A percentile compares a stretch with the other conserved stretches of the same genome.
Evolutionary conservation across 2,888 invertebrate species (phyloP).

Genomic region (Acleris literana): DNA sequence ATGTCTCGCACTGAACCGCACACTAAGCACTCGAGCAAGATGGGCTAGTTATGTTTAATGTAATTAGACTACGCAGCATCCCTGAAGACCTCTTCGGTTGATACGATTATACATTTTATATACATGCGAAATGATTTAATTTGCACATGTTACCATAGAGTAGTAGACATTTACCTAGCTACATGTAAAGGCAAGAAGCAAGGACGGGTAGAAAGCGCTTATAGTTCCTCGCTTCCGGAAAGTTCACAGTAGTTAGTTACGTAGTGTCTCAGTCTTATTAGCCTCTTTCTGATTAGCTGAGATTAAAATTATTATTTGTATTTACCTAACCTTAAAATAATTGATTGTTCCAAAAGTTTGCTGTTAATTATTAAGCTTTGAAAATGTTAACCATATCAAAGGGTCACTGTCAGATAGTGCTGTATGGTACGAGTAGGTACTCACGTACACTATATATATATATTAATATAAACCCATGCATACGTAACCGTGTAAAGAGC

Average conservation of each 20-base stretch:
- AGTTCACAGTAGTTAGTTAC: constrained; percentile 76
- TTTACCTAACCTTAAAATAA: constrained; percentile 31
- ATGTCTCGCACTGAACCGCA: not conserved
- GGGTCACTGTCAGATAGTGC: constrained; percentile 59
- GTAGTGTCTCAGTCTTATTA: constrained; percentile 81
- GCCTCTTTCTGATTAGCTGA: constrained; percentile 70
- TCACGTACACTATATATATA: constrained; percentile 43
- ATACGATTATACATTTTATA: constrained; percentile 13
- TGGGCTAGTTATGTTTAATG: not conserved
- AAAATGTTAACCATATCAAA: constrained; percentile 37
- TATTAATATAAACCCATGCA: constrained; percentile 45
- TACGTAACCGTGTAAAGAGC: constrained; percentile 55
- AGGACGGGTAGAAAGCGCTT: constrained; percentile 83
- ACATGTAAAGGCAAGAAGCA: constrained; percentile 82
- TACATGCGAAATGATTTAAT: constrained; percentile 23
- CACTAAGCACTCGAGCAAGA: too few relatives aligned
- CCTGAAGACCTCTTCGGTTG: constrained; percentile 27
- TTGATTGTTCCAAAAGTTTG: constrained; percentile 16
- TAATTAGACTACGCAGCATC: constrained; percentile 13
- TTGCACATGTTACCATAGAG: constrained; percentile 51
- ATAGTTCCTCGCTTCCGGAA: constrained; percentile 76
- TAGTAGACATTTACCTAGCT: constrained; percentile 73
- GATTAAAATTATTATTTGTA: constrained; percentile 52
- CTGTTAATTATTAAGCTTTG: constrained; percentile 37
- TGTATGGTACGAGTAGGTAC: constrained; percentile 45